Base-by-base conservation (phyloP, 2,888 invertebrate species). In the Lobophora halterata region DNA sequence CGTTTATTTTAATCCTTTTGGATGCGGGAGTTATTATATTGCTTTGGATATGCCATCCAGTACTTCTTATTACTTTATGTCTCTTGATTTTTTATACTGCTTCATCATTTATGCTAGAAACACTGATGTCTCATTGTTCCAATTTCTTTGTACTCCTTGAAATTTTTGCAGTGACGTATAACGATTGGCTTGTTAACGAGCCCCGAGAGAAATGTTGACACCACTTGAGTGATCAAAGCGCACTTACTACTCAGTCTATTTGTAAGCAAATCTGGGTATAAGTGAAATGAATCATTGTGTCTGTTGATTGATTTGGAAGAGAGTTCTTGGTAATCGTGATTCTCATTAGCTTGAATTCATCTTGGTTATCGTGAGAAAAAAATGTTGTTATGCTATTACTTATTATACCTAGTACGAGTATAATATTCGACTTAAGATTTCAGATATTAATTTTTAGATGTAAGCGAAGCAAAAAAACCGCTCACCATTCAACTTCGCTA, bases 151-250 rank as follows among this genome's bases (percentile, higher is more conserved):
- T 17, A 6, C 17, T 17, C 14, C 5, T 14, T 2, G n/a, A 17
- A 17, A 5, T 17, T 17, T 17, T 17, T 17, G 5, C 29, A n/a
- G 24, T 65, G 71, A 69, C 70, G 65, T 56, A 40, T 52, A 12
- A 68, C 74, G 65, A 76, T 71, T 65, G 75, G 71, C 75, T 83
- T 79, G 77, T 83, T 85, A 85, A 79, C 70, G 75, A 78, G 80
- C 59, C 59, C 52, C 69, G 82, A 69, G 26, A 51, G 70, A 44
- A 48, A 83, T 83, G 79, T 73, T 75, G 85, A 80, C 83, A 75
- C 62, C 59, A 55, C 52, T 42, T 42, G 41, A 28, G 37, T 79
- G 86, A 85, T 85, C 85, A 83, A 85, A 85, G 85, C 53, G 45
- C 18, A 10, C 47, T 46, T 43, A 44, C 29, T 41, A 10, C 41